Percentiles rank a stretch among this genome's conserved stretches.
phyloP scores from a whole-genome alignment of 2,797 vertebrate genomes.

The Lagorchestes hirsutus region DNA sequence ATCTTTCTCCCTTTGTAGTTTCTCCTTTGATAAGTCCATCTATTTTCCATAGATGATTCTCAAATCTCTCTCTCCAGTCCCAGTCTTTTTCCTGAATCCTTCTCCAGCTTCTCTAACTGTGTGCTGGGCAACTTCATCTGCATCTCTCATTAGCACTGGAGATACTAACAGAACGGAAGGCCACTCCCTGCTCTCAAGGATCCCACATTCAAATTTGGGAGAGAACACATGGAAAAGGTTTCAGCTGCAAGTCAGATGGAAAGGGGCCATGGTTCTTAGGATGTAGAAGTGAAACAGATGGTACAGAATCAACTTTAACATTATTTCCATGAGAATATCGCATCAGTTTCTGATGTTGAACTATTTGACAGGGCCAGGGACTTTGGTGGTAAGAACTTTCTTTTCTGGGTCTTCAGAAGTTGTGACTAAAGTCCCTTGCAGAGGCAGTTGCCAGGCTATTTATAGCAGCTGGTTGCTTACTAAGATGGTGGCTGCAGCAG shows the following conservation, averaged over 20 bases:
- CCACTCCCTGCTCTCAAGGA: neutral
- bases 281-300: neutral
- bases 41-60: neutral
- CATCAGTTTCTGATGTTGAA: neutral
- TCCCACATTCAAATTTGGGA: neutral
- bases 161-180: too few species aligned
- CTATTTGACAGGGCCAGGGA: neutral
- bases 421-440: neutral
- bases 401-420: neutral
- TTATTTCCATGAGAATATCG: neutral
- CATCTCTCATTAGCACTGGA: too few species aligned
- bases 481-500: neutral
- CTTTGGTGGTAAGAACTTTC: neutral
- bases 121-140: neutral
- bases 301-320: neutral
- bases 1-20: neutral
- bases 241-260: neutral
- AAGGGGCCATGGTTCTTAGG: neutral
- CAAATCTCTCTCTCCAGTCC: neutral
- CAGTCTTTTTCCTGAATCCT: neutral
- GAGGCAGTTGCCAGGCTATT: neutral
- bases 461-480: neutral
- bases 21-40: neutral
- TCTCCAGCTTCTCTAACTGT: neutral
- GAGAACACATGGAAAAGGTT: neutral